These are phyloP conservation scores for Drosophila orena DNA, from an alignment of 1,140 invertebrate genomes.

Conservation along the genomic window DNA sequence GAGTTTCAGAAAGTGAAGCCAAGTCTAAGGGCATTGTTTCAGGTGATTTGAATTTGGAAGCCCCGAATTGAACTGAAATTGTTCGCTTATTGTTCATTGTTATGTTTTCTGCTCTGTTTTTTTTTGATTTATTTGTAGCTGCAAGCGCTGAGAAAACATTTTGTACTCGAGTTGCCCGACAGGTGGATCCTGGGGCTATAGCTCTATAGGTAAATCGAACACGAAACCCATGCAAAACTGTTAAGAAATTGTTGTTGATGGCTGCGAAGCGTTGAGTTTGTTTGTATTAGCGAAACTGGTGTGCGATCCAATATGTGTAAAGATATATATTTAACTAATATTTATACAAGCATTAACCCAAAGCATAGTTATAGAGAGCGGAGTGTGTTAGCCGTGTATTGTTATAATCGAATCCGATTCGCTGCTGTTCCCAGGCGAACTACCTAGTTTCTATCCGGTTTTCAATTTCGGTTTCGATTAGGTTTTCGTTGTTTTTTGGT, in stretches of 20 bases:
- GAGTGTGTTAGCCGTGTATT: slow-evolving; percentile 65
- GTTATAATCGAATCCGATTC: slow-evolving; percentile 48
- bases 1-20: background rate
- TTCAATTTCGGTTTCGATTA: too few species aligned
- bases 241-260: slow-evolving; percentile 43
- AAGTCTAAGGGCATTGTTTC: too few species aligned
- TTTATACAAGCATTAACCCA: slow-evolving; percentile 23
- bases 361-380: slow-evolving; percentile 20
- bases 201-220: background rate
- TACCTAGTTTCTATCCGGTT: slow-evolving; percentile 4
- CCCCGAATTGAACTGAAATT: slow-evolving; percentile 23
- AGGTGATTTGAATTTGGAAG: background rate
- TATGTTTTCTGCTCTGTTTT: slow-evolving; percentile 2
- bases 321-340: slow-evolving; percentile 16
- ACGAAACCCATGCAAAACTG: slow-evolving; percentile 1
- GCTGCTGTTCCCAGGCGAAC: slow-evolving; percentile 36
- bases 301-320: slow-evolving; percentile 34
- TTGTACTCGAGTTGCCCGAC: slow-evolving; percentile 6
- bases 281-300: slow-evolving; percentile 21
- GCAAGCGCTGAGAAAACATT: slow-evolving; percentile 4
- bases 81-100: slow-evolving; percentile 15
- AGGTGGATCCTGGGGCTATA: slow-evolving; percentile 29
- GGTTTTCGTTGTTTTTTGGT: slow-evolving; percentile 40
- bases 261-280: slow-evolving; percentile 7
- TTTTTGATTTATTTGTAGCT: slow-evolving; percentile 5